Base-by-base conservation (phyloP, 2,888 invertebrate genomes). In the Ennomos quercinarius region DNA sequence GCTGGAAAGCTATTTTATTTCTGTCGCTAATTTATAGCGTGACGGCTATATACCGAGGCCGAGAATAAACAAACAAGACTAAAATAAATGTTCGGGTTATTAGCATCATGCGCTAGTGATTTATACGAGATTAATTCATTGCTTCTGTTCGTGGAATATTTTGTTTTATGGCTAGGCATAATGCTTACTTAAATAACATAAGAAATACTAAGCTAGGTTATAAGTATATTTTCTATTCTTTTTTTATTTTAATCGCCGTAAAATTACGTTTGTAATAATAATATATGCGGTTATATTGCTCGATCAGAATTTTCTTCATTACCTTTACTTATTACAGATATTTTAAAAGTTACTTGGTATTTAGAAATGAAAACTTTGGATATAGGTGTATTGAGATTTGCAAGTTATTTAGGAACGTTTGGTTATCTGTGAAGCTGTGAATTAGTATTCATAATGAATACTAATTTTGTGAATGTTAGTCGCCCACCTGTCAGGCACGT, bases 21-120 rank as follows among this genome's bases (percentile, higher is more conserved):
- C 76, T 71, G 84, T 84, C 78, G 80, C 83, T 80, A 85, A 84
- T 87, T 86, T 85, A 87, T 81, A 79, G 76, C 77, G 72, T 76
- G 74, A 73, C 79, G 67, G 66, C 67, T 69, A 52, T 67, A 64
- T 66, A 63, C 59, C 63, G 64, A 61, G 61, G 64, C 61, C 67
- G 70, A 66, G 65, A 67, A 67, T 73, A 71, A 69, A 67, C 71
- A 71, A 70, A 70, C 66, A 72, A 57, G 68, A 70, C 68, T 56
- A 65, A 68, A 73, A 76, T 77, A 76, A 70, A 71, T 66, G 58
- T 50, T 59, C 67, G 64, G 64, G 60, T 68, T 69, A 74, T 73
- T 76, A 70, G 57, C 70, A 72, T 73, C 58, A 51, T 57, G 55
- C 41, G 58, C 46, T 52, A 61, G 66, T 70, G 67, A 70, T 73